Base-by-base conservation (phyloP, 2,797 vertebrate species). In the Oreonectes daqikongensis region DNA sequence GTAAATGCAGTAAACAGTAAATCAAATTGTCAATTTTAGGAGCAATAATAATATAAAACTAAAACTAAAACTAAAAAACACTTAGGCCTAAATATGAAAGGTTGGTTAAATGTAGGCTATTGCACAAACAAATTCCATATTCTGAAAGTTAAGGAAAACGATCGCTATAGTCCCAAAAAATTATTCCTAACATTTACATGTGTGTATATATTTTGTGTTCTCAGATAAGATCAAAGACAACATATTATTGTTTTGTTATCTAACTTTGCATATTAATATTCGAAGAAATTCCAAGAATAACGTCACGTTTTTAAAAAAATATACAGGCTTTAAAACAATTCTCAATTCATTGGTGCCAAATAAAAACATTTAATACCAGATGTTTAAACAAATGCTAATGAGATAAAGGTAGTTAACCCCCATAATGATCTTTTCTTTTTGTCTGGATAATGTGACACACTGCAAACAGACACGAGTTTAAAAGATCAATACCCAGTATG, bases 391-490 rank as follows among this genome's bases (percentile, higher is more conserved):
- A 64, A 17, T 9, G 17, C 8, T 52, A 64, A 20, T 5, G 17
- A 55, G 61, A 74, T 18, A 10, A 61, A 35, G 30, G 5, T 15
- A 32, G 6, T 32, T 12, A 20, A 44, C n/a, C 7, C n/a, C 7
- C 18, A 42, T 53, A 42, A 57, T 57, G 3, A 22, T 55, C 18
- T 44, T 11, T 15, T 20, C 14, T 8, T 38, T 53, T n/a, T 4
- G 10, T 38, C 48, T 53, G 30, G 60, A 53, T n/a, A 52, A 60
- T 26, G 22, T 52, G 30, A 64, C 28, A n/a, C 24, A 59, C 48
- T 20, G 18, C 32, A 66, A 65, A 59, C 55, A 59, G 55, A 42
- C 35, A 65, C 5, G 60, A 35, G 18, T 55, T 65, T 28, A 42
- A 65, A 17, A 30, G 17, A 65, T 74, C 35, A 44, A 4, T 55